These are phyloP conservation scores for Lutjanus campechanus DNA, from an alignment of 2,797 vertebrate genomes.

Conservation along the genomic window DNA sequence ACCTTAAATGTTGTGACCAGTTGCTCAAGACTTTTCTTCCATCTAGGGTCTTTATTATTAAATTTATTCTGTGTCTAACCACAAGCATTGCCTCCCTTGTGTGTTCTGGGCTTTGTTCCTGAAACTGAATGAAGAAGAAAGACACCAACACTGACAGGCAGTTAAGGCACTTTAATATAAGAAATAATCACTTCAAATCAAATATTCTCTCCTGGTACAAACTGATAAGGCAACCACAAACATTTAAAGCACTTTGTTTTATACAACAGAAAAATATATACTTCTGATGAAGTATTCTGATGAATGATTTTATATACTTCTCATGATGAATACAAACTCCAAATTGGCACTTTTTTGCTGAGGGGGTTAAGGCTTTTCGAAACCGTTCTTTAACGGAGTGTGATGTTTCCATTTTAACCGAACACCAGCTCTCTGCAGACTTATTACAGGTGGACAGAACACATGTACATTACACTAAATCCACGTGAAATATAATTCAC, in stretches of 20 bases:
- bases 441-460: not conserved
- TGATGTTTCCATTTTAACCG: not conserved
- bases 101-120: not conserved
- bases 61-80: not conserved
- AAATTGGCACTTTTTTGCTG: not conserved
- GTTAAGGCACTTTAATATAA: constrained; percentile 81
- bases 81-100: not conserved
- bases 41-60: too few species aligned
- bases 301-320: not conserved
- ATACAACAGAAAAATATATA: not conserved
- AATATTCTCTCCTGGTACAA: constrained; percentile 31
- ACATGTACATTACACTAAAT: not conserved
- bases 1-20: too few species aligned
- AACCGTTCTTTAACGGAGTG: not conserved
- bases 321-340: not conserved
- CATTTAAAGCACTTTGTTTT: constrained; percentile 31
- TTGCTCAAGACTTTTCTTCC: too few species aligned
- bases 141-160: not conserved
- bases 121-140: not conserved
- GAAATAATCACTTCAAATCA: constrained; percentile 55
- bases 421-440: not conserved
- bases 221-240: constrained; percentile 13
- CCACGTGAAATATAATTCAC: not conserved
- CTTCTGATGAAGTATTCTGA: not conserved
- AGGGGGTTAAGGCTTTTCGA: not conserved